These are phyloP conservation scores for Parauchenoglanis ngamensis DNA, from an alignment of 2,797 vertebrate species.

Conservation along the genomic window DNA sequence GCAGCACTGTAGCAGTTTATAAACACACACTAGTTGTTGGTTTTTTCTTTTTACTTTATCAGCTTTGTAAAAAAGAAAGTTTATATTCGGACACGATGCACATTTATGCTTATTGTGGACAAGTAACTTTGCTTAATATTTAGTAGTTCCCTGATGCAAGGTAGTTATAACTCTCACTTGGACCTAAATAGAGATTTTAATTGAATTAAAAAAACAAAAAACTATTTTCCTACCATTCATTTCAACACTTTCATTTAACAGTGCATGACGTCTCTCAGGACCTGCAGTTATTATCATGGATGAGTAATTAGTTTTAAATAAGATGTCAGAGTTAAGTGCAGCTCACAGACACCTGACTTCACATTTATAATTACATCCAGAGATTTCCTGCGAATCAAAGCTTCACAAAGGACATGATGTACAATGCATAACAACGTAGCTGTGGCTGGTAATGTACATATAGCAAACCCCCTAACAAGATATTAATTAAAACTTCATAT, in stretches of 20 bases:
- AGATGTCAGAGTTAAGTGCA: conserved; percentile 28
- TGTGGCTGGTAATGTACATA: background rate
- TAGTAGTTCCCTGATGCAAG: background rate
- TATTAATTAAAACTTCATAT: background rate
- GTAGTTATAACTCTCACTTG: background rate
- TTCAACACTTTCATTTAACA: conserved; percentile 6
- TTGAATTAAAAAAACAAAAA: conserved; percentile 32
- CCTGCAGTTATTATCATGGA: conserved; percentile 3
- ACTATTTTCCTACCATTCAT: background rate
- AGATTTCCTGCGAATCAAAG: background rate
- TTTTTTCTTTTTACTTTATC: background rate
- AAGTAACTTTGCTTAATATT: background rate
- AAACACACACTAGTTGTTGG: background rate
- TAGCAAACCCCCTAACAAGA: background rate
- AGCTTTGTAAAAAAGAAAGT: background rate
- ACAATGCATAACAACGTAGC: background rate
- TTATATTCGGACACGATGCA: too few species aligned
- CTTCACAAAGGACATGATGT: background rate
- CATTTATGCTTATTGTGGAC: background rate
- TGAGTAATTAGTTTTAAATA: conserved; percentile 25
- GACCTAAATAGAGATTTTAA: background rate
- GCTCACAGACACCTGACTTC: conserved; percentile 4
- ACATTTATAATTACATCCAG: background rate
- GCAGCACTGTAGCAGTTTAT: background rate
- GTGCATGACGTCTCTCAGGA: conserved; percentile 4